These are phyloP conservation scores for Synanceia verrucosa DNA, from an alignment of 2,797 vertebrate genomes.

Conservation along the genomic window DNA sequence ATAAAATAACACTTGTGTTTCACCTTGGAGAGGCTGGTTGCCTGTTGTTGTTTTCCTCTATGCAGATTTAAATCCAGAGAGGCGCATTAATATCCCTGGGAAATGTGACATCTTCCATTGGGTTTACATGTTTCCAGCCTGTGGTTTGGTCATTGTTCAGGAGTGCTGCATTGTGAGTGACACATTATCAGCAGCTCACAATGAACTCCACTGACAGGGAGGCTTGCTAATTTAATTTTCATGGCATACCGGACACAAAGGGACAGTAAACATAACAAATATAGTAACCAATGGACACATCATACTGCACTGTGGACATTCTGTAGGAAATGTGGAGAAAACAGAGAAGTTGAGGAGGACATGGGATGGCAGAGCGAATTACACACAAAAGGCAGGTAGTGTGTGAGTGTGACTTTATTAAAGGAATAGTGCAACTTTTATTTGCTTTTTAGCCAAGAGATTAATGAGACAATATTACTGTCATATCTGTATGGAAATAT, in stretches of 20 bases:
- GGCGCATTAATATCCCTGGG: constrained; percentile 48
- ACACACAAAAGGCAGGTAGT: background rate
- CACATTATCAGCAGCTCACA: constrained; percentile 32
- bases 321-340: background rate
- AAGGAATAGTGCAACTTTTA: background rate
- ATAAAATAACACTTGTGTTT: constrained; percentile 79
- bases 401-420: background rate
- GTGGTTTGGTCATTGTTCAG: constrained; percentile 47
- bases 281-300: constrained; percentile 4
- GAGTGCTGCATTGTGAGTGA: constrained; percentile 43
- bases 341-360: background rate
- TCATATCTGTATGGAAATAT: background rate
- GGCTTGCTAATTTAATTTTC: constrained; percentile 36
- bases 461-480: background rate
- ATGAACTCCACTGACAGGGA: constrained; percentile 5
- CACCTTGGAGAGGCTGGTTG: constrained; percentile 72
- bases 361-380: background rate
- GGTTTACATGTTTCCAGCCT: constrained; percentile 38
- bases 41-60: constrained; percentile 61
- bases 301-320: background rate
- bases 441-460: background rate
- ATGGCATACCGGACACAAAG: constrained; percentile 11
- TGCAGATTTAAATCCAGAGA: constrained; percentile 64
- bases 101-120: constrained; percentile 43
- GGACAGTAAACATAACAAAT: constrained; percentile 25